Evolutionary conservation across 2,888 invertebrate genomes (phyloP).

Genomic region (Zygaena filipendulae): DNA sequence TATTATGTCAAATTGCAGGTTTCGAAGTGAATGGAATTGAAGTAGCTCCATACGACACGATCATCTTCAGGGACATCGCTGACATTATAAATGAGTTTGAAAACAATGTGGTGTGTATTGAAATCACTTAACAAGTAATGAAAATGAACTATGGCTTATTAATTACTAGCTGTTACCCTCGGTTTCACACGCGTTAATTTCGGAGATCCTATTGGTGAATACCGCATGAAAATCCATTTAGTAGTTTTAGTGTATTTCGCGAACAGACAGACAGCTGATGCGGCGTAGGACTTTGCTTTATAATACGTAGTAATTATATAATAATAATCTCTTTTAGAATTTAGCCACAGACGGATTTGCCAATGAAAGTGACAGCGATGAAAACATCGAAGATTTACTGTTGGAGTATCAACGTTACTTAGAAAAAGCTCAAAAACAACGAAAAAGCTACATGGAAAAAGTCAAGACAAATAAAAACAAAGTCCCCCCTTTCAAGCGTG

Average conservation of each 20-base stretch:
- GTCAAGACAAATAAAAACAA: slow-evolving; percentile 47
- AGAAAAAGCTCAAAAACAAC: slow-evolving; percentile 50
- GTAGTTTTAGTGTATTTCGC: too few species aligned
- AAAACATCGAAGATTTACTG: slow-evolving; percentile 45
- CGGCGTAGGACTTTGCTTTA: too few species aligned
- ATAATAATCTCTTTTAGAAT: slow-evolving; percentile 28
- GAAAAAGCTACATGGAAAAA: slow-evolving; percentile 35
- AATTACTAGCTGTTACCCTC: too few species aligned
- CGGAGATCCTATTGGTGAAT: too few species aligned
- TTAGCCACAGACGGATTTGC: slow-evolving; percentile 29
- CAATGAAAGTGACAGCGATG: slow-evolving; percentile 45
- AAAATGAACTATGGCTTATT: too few species aligned
- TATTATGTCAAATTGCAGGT: too few species aligned
- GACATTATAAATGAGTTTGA: slow-evolving; percentile 50
- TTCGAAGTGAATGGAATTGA: slow-evolving; percentile 37
- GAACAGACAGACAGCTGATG: neutral
- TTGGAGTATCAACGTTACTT: slow-evolving; percentile 50
- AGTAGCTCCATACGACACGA: slow-evolving; percentile 42
- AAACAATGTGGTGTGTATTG: slow-evolving; percentile 37
- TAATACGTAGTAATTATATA: neutral
- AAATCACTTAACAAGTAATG: slow-evolving; percentile 1
- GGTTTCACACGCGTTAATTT: too few species aligned
- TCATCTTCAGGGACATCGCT: slow-evolving; percentile 50
- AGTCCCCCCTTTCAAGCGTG: slow-evolving; percentile 38
- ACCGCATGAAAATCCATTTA: too few species aligned